A percentile compares a stretch with the other conserved stretches of the same genome.
phyloP scores from a whole-genome alignment of 23 tunicate genomes.

The Trididemnum nubilum region DNA sequence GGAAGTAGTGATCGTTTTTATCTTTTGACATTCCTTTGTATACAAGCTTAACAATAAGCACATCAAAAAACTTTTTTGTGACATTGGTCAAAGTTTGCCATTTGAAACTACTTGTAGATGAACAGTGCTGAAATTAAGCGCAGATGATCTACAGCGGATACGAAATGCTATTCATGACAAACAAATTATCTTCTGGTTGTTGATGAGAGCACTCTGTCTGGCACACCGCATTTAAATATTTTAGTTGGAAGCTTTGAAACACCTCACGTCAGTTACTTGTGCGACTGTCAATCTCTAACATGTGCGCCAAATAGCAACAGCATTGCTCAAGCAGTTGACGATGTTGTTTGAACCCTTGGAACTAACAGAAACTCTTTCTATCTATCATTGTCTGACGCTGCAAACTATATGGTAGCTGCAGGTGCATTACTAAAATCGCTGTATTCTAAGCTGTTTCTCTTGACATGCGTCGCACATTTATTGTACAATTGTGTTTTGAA shows the following conservation, averaged over 20 bases:
- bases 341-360: conserved; percentile 14
- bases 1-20: conserved; percentile 23
- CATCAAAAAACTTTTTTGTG: conserved; percentile 8
- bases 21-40: conserved; percentile 43
- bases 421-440: not conserved
- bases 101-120: conserved; percentile 16
- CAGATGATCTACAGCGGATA: conserved; percentile 12
- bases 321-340: conserved; percentile 32
- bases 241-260: conserved; percentile 9
- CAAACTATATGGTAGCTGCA: conserved; percentile 22
- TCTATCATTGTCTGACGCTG: conserved; percentile 24
- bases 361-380: not conserved
- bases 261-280: conserved; percentile 5
- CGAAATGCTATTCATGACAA: conserved; percentile 23
- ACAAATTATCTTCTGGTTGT: conserved; percentile 37
- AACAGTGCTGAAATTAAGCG: conserved; percentile 26
- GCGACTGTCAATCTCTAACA: conserved; percentile 10
- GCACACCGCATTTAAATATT: conserved; percentile 25
- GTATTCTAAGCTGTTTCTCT: conserved; percentile 27
- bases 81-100: conserved; percentile 21
- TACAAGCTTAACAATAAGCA: conserved; percentile 24
- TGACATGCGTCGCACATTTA: conserved; percentile 7
- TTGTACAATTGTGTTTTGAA: conserved; percentile 34
- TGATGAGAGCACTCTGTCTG: conserved; percentile 28
- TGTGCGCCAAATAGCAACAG: not conserved